phyloP scores from a whole-genome alignment of 2,797 vertebrate genomes.

The Alauda arvensis region DNA sequence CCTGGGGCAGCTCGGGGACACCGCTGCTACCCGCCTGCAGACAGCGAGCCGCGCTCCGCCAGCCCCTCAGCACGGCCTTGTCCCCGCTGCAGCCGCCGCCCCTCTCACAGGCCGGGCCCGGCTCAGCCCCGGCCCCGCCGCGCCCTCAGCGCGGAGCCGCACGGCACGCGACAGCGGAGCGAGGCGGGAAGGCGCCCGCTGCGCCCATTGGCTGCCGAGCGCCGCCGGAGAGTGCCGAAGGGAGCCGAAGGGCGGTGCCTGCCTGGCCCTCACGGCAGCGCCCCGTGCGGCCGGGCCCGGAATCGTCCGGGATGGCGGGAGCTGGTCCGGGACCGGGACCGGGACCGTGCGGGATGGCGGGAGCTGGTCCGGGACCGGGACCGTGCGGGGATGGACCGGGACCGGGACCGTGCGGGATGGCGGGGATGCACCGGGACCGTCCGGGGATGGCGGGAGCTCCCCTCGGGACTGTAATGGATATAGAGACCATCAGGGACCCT shows the following conservation, averaged over 20 bases:
- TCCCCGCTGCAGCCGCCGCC: fast-evolving
- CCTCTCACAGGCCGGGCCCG: fast-evolving
- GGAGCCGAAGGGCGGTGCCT: background rate
- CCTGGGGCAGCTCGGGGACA: fast-evolving
- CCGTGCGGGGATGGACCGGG: no score
- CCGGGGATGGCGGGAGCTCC: no score
- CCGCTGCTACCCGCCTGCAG: fast-evolving
- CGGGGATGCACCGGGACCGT: no score
- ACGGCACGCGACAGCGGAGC: background rate
- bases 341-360: no score
- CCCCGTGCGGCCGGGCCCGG: no score
- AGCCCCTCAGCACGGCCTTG: fast-evolving
- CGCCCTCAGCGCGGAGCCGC: background rate
- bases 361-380: no score
- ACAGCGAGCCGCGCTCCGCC: fast-evolving
- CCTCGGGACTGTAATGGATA: no score
- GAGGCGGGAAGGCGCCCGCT: background rate
- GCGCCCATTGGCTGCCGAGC: background rate
- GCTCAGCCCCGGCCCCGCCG: fast-evolving
- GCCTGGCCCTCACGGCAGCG: no score
- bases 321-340: no score
- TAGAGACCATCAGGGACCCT: no score
- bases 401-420: no score
- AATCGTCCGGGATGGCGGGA: no score
- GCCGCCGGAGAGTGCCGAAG: background rate